phyloP scores from a whole-genome alignment of 2,113 vertebrate genomes.

The mouse (Mus musculus) region GRCm39 chr19:42566001-42566500 shows the following conservation, averaged over 20 bases:
- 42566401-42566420: constrained; percentile 49
- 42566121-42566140: neutral
- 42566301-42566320: neutral
- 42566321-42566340: neutral
- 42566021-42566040: neutral
- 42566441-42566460: neutral
- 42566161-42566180: constrained; percentile 50
- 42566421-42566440: constrained; percentile 38
- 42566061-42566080: constrained; percentile 16
- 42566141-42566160: neutral
- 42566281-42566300: constrained; percentile 52
- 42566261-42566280: neutral
- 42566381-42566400: constrained; percentile 16
- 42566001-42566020: neutral
- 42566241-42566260: neutral
- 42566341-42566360: neutral
- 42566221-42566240: constrained; percentile 11
- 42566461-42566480: neutral
- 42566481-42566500: constrained; percentile 15
- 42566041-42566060: constrained; percentile 37
- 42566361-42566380: neutral
- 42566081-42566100: constrained; percentile 39
- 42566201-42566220: neutral
- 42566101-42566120: constrained; percentile 41
- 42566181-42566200: constrained; percentile 53